These are phyloP conservation scores for Mastacembelus armatus DNA, from an alignment of 2,797 vertebrate genomes.

Conservation along the genomic window DNA sequence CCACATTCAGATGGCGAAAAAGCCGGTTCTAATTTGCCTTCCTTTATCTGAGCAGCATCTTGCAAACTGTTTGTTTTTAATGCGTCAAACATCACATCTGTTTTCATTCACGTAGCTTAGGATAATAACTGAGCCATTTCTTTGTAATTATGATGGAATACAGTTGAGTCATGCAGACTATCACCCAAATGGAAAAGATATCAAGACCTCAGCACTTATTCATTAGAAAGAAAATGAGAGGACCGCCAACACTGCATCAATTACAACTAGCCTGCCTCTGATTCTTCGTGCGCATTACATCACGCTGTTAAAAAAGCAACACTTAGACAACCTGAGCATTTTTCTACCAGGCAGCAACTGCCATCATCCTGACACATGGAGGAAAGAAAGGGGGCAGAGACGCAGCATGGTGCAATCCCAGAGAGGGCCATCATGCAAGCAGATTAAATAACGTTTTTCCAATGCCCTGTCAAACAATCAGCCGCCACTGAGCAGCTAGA, in stretches of 20 bases:
- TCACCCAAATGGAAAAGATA: conserved; percentile 60
- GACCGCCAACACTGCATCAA: conserved; percentile 71
- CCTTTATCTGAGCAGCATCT: conserved; percentile 35
- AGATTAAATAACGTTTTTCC: conserved; percentile 89
- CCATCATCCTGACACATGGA: conserved; percentile 58
- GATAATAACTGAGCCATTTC: conserved; percentile 46
- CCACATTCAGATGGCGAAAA: conserved; percentile 21
- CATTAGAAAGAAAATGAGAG: conserved; percentile 63
- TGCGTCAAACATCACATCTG: conserved; percentile 48
- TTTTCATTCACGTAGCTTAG: conserved; percentile 53
- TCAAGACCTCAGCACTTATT: conserved; percentile 53
- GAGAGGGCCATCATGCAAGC: conserved; percentile 83
- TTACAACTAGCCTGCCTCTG: conserved; percentile 83
- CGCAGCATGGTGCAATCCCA: conserved; percentile 77
- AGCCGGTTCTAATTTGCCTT: conserved; percentile 34
- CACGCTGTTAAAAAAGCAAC: conserved; percentile 45
- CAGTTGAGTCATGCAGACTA: conserved; percentile 53
- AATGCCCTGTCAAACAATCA: conserved; percentile 87
- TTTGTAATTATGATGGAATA: conserved; percentile 61
- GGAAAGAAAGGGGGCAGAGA: conserved; percentile 47
- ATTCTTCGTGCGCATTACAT: conserved; percentile 84
- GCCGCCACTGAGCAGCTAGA: conserved; percentile 82
- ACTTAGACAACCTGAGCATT: conserved; percentile 45
- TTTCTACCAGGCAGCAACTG: conserved; percentile 53
- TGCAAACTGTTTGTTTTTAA: conserved; percentile 30